phyloP scores from a whole-genome alignment of 1,140 invertebrate species.

The Hylaeus volcanicus region DNA sequence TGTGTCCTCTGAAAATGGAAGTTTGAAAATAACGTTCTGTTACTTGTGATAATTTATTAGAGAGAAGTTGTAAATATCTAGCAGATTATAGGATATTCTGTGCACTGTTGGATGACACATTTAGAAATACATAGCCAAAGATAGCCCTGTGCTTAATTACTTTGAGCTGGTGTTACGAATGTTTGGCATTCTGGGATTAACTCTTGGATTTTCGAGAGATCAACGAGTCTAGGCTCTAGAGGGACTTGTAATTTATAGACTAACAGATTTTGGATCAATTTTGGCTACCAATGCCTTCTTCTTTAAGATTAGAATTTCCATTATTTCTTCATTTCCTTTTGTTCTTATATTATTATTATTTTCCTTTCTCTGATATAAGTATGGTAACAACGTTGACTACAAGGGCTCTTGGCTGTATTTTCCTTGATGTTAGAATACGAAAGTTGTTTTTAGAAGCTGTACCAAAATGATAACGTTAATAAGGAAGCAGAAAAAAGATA shows the following conservation, averaged over 20 bases:
- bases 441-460: too few species aligned
- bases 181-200: constrained; percentile 40
- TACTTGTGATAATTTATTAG: background rate
- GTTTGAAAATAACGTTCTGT: too few species aligned
- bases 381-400: too few species aligned
- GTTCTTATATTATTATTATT: background rate
- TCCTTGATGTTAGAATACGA: too few species aligned
- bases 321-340: background rate
- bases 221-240: background rate
- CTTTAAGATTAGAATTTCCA: background rate
- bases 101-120: background rate
- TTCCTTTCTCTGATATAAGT: too few species aligned
- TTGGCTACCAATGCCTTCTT: background rate
- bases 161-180: constrained; percentile 14
- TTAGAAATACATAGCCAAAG: constrained; percentile 27
- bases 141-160: constrained; percentile 8
- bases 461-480: too few species aligned
- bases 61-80: background rate
- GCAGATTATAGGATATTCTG: background rate
- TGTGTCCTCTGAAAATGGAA: too few species aligned
- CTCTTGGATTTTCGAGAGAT: background rate
- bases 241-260: background rate
- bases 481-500: too few species aligned
- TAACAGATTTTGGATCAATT: constrained; percentile 13
- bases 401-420: too few species aligned